phyloP scores from a whole-genome alignment of 2,888 invertebrate species.

The Parnassius orleans region DNA sequence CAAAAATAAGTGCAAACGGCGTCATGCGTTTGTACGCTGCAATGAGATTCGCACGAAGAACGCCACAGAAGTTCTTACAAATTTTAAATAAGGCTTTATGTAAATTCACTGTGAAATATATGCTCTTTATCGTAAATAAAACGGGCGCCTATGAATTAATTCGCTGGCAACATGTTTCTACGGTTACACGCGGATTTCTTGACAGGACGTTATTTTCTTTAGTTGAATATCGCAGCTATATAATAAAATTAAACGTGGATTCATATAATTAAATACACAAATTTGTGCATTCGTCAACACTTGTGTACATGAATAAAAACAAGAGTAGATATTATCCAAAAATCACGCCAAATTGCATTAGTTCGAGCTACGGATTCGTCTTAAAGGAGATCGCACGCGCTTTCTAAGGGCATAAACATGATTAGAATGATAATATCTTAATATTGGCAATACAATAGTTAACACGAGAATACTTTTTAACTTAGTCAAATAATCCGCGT shows the following conservation, averaged over 20 bases:
- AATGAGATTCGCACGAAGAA: conserved; percentile 18
- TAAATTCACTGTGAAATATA: conserved; percentile 7
- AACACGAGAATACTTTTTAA: not conserved
- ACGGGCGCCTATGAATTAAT: not conserved
- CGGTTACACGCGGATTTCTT: conserved; percentile 8
- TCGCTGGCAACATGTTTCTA: conserved; percentile 26
- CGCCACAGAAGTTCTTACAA: conserved; percentile 2
- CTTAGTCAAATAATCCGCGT: conserved; percentile 18
- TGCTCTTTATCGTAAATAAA: not conserved
- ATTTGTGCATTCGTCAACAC: too few relatives aligned
- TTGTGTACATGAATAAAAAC: too few relatives aligned
- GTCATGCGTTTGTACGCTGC: conserved; percentile 2
- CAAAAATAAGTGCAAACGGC: not conserved
- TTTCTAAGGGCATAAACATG: too few relatives aligned
- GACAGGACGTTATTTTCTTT: not conserved
- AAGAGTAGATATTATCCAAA: too few relatives aligned
- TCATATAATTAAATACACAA: not conserved
- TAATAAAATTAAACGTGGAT: not conserved
- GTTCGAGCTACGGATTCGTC: too few relatives aligned
- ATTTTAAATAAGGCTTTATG: conserved; percentile 10
- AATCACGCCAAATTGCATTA: too few relatives aligned
- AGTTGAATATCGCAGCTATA: too few relatives aligned
- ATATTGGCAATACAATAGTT: not conserved
- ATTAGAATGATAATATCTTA: not conserved
- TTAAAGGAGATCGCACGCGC: too few relatives aligned